These are phyloP conservation scores for Caenorhabditis uteleia DNA, from an alignment of 2,888 invertebrate species.

Conservation along the genomic window DNA sequence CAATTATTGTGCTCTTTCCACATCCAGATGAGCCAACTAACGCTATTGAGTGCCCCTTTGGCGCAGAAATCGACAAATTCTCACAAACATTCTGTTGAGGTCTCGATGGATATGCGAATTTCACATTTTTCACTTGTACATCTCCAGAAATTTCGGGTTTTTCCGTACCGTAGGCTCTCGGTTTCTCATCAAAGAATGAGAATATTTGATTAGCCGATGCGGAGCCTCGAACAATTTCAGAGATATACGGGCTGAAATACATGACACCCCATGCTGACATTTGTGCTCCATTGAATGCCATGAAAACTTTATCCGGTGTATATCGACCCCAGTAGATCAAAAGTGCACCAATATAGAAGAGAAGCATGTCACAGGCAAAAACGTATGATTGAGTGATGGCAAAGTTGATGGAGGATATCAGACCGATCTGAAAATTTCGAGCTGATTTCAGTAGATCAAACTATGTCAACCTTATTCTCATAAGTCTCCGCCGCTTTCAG, in stretches of 20 bases:
- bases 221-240: conserved; percentile 26
- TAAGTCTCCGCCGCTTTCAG: conserved; percentile 29
- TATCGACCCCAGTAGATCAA: conserved; percentile 39
- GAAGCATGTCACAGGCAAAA: conserved; percentile 43
- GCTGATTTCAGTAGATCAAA: not conserved
- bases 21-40: conserved; percentile 71
- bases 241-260: conserved; percentile 32
- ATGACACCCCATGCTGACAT: conserved; percentile 39
- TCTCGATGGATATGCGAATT: conserved; percentile 84
- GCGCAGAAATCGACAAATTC: conserved; percentile 69
- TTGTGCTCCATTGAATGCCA: conserved; percentile 37
- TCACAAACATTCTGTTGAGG: conserved; percentile 79
- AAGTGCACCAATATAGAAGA: conserved; percentile 38
- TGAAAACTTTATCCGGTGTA: conserved; percentile 18
- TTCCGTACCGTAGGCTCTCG: not conserved
- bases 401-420: conserved; percentile 34
- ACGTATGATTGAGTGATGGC: conserved; percentile 44
- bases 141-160: conserved; percentile 73
- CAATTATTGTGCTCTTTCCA: conserved; percentile 71
- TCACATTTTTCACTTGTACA: conserved; percentile 78
- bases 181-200: conserved; percentile 23
- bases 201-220: conserved; percentile 31
- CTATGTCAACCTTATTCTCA: conserved; percentile 20
- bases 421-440: conserved; percentile 26
- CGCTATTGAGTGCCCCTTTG: conserved; percentile 57